phyloP scores from a whole-genome alignment of 2,888 invertebrate genomes.

The Junonia oenone region DNA sequence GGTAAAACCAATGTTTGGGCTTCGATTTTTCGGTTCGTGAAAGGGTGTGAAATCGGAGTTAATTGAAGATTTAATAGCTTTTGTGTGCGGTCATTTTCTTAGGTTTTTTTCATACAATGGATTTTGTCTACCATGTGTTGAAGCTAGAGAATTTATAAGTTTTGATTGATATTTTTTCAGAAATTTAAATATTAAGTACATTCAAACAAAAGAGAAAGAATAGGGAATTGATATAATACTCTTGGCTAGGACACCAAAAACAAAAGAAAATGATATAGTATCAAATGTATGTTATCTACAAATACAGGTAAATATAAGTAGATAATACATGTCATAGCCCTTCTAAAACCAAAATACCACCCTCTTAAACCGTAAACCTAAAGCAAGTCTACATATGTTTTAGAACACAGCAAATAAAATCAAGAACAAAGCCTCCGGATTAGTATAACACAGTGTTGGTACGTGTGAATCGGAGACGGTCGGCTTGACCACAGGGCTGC shows the following conservation, averaged over 20 bases:
- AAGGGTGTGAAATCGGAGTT: constrained; percentile 77
- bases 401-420: neutral
- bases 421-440: constrained; percentile 2
- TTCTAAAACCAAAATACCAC: too few species aligned
- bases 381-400: too few species aligned
- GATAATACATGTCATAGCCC: too few species aligned
- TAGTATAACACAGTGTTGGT: constrained; percentile 32
- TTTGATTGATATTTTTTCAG: too few species aligned
- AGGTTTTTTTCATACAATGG: constrained; percentile 27
- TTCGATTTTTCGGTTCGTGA: constrained; percentile 79
- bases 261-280: too few species aligned
- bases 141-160: neutral
- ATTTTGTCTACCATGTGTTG: neutral
- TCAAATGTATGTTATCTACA: too few species aligned
- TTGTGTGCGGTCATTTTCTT: constrained; percentile 70
- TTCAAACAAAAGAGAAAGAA: too few species aligned
- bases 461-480: constrained; percentile 36
- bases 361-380: too few species aligned
- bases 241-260: too few species aligned
- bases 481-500: constrained; percentile 41
- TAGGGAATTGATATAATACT: too few species aligned
- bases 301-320: too few species aligned
- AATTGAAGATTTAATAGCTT: constrained; percentile 73
- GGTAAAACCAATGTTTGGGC: constrained; percentile 78
- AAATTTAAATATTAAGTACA: too few species aligned